Conservation (phyloP, 2,113 vertebrate species). For the Oryzias woworae region DNA sequence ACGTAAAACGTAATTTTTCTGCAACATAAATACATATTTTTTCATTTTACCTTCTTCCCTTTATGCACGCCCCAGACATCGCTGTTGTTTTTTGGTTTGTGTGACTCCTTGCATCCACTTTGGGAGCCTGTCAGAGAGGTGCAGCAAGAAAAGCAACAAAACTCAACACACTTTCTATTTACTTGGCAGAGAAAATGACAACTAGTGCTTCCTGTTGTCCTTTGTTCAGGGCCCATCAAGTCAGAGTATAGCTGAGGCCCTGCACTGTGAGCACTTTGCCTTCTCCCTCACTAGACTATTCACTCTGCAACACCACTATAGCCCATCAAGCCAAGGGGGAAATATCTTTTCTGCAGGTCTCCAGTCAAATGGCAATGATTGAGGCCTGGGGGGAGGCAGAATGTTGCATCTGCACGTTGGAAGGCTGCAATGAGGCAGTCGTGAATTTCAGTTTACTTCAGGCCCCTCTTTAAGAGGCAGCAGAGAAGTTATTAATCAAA, state of each 20-base stretch:
- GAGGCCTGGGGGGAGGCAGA: slow-evolving; percentile 39
- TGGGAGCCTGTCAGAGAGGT: slow-evolving; percentile 20
- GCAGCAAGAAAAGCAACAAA: slow-evolving; percentile 12
- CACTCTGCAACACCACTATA: slow-evolving; percentile 14
- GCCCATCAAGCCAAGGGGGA: slow-evolving; percentile 22
- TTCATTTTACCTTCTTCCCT: too few species aligned
- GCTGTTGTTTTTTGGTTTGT: slow-evolving; percentile 1
- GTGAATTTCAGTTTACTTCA: too few species aligned
- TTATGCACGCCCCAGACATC: too few species aligned
- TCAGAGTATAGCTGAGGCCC: slow-evolving; percentile 28
- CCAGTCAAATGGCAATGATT: slow-evolving; percentile 55
- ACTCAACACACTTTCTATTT: slow-evolving; percentile 19
- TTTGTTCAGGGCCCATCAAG: slow-evolving; percentile 39
- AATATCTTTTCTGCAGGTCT: slow-evolving; percentile 48
- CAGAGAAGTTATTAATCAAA: background rate
- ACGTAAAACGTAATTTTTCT: too few species aligned
- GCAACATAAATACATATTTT: too few species aligned
- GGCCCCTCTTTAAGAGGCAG: background rate
- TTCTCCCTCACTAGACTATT: slow-evolving; percentile 21
- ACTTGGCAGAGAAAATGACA: slow-evolving; percentile 15
- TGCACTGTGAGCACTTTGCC: slow-evolving; percentile 22
- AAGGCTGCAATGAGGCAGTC: slow-evolving; percentile 16
- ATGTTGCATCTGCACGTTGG: slow-evolving; percentile 35
- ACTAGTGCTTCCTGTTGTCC: slow-evolving; percentile 28
- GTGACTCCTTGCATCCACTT: slow-evolving; percentile 15